Conservation (phyloP, 2,797 vertebrate species). For the Phrynocephalus guinanensis region DNA sequence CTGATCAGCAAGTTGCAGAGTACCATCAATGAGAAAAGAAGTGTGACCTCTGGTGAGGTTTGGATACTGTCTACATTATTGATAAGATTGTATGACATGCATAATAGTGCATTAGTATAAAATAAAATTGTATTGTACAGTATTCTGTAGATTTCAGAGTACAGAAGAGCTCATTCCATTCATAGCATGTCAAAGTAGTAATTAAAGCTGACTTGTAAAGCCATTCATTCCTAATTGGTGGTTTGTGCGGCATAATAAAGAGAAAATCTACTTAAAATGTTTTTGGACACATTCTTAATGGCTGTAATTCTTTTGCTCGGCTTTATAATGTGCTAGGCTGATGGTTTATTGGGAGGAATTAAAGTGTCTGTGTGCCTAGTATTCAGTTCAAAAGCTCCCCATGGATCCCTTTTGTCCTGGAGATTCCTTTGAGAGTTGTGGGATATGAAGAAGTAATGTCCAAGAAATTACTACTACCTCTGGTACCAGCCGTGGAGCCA, state of each 20-base stretch:
- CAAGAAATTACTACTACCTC: no score
- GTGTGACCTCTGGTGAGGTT: conserved; percentile 76
- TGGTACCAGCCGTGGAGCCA: no score
- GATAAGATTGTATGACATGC: not conserved
- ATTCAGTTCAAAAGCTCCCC: no score
- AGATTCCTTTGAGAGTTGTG: no score
- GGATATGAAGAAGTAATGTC: no score
- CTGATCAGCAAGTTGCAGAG: conserved; percentile 50
- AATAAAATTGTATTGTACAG: not conserved
- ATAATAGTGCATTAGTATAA: not conserved
- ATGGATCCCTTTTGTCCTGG: no score
- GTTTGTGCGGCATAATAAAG: not conserved
- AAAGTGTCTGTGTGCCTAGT: no score
- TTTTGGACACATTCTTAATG: no score
- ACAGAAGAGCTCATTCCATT: not conserved
- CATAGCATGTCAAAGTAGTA: not conserved
- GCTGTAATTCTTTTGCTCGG: no score
- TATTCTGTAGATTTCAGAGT: not conserved
- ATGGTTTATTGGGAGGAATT: no score
- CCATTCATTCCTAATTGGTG: not conserved
- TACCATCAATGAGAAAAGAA: conserved; percentile 72
- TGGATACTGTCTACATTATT: not conserved
- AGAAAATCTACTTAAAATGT: not conserved
- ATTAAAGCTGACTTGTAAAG: not conserved
- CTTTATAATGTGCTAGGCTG: no score